phyloP scores from a whole-genome alignment of 2,113 vertebrate species.

The Dolichotis patagonum region DNA sequence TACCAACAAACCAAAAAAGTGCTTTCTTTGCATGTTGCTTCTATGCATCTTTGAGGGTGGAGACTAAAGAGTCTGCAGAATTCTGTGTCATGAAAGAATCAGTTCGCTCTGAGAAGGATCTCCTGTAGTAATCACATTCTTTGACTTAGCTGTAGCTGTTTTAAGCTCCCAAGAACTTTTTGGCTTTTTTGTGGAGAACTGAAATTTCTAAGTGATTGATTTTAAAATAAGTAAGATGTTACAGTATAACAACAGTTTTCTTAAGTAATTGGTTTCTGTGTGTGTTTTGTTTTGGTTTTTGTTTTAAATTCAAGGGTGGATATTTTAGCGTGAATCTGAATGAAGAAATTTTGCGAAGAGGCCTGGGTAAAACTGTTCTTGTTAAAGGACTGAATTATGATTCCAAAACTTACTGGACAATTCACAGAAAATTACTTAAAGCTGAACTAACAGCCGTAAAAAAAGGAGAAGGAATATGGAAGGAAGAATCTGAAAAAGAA shows the following conservation, averaged over 20 bases:
- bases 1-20: background rate
- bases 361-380: constrained; percentile 90
- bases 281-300: background rate
- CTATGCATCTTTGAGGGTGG: background rate
- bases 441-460: constrained; percentile 93
- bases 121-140: background rate
- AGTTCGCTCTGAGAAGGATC: background rate
- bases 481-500: constrained; percentile 84
- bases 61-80: background rate
- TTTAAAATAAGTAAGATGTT: constrained; percentile 14
- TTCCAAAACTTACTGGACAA: constrained; percentile 90
- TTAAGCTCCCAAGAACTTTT: background rate
- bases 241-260: background rate
- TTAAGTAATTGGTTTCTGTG: background rate
- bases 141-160: background rate
- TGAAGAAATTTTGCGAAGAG: constrained; percentile 91
- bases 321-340: constrained; percentile 90
- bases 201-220: constrained; percentile 32
- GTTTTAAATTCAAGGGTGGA: constrained; percentile 85
- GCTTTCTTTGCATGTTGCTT: background rate
- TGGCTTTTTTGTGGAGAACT: constrained; percentile 13
- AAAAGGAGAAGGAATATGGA: constrained; percentile 93
- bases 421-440: constrained; percentile 92
- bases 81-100: background rate
- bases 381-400: constrained; percentile 87